Evolutionary conservation across 1,140 invertebrate genomes (phyloP).

Genomic region (Pygmarrhopalites habei): DNA sequence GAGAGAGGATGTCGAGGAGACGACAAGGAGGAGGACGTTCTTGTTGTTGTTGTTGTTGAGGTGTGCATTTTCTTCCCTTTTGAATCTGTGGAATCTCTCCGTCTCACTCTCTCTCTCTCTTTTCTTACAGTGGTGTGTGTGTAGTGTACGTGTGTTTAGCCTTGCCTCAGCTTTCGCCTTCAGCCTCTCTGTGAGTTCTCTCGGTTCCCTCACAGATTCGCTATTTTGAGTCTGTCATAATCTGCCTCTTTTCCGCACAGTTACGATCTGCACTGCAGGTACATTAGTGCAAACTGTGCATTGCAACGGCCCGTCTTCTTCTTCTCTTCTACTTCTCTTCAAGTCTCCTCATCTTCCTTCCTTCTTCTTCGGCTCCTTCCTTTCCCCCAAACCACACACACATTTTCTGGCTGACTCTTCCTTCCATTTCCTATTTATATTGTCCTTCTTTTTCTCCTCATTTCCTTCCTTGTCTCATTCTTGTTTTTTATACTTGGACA

Average conservation of each 20-base stretch:
- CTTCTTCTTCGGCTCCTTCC: background rate
- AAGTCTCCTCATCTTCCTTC: background rate
- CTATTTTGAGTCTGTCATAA: background rate
- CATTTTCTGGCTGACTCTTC: background rate
- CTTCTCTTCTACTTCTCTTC: background rate
- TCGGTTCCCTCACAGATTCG: no score
- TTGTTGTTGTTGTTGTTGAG: no score
- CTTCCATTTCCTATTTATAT: background rate
- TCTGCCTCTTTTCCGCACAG: conserved; percentile 2
- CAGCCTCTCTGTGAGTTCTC: no score
- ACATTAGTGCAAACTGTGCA: conserved; percentile 13
- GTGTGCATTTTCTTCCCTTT: no score
- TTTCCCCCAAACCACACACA: background rate
- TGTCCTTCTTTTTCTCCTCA: background rate
- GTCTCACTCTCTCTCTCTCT: no score
- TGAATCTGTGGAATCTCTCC: no score
- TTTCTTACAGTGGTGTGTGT: no score
- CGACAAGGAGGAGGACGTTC: no score
- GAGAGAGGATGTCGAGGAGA: no score
- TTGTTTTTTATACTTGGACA: background rate
- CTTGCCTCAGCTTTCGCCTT: no score
- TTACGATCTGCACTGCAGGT: conserved; percentile 15
- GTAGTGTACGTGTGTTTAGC: no score
- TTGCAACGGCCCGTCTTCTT: background rate
- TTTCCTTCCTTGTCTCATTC: background rate